Conservation (phyloP, 30 jellyfish, hydroid and myxozoan genomes). For the Hydractinia echinata region DNA sequence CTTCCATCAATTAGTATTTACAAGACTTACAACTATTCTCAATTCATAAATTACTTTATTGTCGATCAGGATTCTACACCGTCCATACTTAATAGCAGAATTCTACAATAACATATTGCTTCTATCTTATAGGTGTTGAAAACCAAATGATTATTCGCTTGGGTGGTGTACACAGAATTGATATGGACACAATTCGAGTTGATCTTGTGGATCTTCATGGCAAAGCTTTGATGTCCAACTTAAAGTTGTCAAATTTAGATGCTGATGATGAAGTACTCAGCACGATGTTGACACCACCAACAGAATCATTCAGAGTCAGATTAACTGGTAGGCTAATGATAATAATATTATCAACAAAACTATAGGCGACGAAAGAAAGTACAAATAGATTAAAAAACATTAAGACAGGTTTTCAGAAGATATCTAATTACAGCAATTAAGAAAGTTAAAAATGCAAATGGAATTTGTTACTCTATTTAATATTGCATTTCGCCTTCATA, state of each 20-base stretch:
- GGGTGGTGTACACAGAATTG: constrained; percentile 9
- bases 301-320: neutral
- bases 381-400: too few relatives aligned
- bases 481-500: too few relatives aligned
- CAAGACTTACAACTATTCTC: neutral
- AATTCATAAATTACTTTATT: neutral
- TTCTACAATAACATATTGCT: neutral
- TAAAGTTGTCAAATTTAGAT: neutral
- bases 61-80: neutral
- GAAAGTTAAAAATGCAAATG: too few relatives aligned
- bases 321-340: neutral
- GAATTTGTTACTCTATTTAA: too few relatives aligned
- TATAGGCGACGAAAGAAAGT: too few relatives aligned
- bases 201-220: neutral
- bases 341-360: neutral
- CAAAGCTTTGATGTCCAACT: neutral
- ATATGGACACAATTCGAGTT: neutral
- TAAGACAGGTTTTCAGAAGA: too few relatives aligned
- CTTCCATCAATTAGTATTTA: neutral
- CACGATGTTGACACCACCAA: neutral
- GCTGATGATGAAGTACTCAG: neutral
- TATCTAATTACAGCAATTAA: too few relatives aligned
- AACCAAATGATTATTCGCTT: neutral
- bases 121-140: neutral
- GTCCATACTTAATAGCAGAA: neutral